Conservation (phyloP, 2,113 vertebrate species). For the Aegotheles bennettii region DNA sequence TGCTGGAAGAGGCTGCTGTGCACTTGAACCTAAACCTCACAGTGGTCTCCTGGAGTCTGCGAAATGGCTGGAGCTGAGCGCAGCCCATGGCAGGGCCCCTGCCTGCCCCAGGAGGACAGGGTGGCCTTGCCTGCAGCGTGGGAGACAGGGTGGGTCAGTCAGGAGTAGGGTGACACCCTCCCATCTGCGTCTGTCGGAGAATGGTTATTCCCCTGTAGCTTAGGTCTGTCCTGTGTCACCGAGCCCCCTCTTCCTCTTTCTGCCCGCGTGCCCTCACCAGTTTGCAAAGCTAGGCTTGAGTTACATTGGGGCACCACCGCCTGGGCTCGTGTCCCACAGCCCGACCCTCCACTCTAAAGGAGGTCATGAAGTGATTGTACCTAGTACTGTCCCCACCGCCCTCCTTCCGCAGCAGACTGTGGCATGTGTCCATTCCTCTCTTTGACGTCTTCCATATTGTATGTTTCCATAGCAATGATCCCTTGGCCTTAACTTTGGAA, state of each 20-base stretch:
- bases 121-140: background rate
- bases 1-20: constrained; percentile 12
- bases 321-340: constrained; percentile 14
- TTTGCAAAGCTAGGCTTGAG: constrained; percentile 48
- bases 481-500: constrained; percentile 94
- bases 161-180: background rate
- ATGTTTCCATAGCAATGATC: constrained; percentile 84
- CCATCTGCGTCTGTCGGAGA: background rate
- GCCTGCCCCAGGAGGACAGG: background rate
- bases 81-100: background rate
- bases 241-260: background rate
- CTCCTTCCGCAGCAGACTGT: constrained; percentile 26
- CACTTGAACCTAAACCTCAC: constrained; percentile 1
- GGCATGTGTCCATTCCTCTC: constrained; percentile 74
- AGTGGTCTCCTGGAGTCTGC: background rate
- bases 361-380: constrained; percentile 47
- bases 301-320: background rate
- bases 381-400: constrained; percentile 2
- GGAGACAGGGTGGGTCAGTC: background rate
- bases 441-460: constrained; percentile 85
- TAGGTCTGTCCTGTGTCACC: background rate
- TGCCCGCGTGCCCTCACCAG: background rate
- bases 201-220: constrained; percentile 11
- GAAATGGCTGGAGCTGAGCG: background rate
- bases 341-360: constrained; percentile 27